These are phyloP conservation scores for Argyra leucocephala DNA, from an alignment of 2,888 invertebrate species.

Conservation along the genomic window DNA sequence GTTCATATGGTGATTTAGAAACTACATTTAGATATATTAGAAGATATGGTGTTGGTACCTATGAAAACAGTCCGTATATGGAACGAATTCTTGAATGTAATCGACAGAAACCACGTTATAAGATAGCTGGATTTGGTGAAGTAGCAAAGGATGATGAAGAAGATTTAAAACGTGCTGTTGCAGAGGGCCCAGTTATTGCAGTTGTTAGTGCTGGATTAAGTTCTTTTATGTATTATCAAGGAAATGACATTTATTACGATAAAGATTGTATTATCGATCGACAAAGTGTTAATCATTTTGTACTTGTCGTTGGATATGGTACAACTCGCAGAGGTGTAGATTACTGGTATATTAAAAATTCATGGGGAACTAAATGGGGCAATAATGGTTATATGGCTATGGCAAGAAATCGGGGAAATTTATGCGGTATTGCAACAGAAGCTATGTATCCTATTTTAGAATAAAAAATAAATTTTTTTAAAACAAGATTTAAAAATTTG, in stretches of 20 bases:
- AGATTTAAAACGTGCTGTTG: conserved; percentile 60
- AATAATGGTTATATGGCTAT: conserved; percentile 71
- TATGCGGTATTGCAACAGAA: conserved; percentile 68
- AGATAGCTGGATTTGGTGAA: not conserved
- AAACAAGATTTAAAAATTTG: too few species aligned
- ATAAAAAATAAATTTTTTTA: too few species aligned
- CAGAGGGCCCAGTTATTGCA: conserved; percentile 69
- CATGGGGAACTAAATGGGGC: conserved; percentile 59
- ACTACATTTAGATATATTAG: not conserved
- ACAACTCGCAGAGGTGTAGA: conserved; percentile 10
- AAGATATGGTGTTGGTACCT: conserved; percentile 43
- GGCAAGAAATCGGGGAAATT: conserved; percentile 65
- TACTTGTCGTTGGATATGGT: conserved; percentile 21
- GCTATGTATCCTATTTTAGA: conserved; percentile 70
- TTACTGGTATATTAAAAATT: conserved; percentile 51
- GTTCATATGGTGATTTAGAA: not conserved
- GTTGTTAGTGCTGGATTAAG: conserved; percentile 72
- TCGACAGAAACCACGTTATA: conserved; percentile 34
- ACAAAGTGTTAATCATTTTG: conserved; percentile 60
- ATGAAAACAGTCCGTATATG: not conserved
- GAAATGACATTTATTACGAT: conserved; percentile 67
- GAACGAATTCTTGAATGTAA: not conserved
- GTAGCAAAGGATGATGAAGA: conserved; percentile 51
- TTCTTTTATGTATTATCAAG: conserved; percentile 68
- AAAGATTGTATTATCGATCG: conserved; percentile 50